Evolutionary conservation across 2,797 vertebrate genomes (phyloP).

Genomic region (Macrochelys suwanniensis): DNA sequence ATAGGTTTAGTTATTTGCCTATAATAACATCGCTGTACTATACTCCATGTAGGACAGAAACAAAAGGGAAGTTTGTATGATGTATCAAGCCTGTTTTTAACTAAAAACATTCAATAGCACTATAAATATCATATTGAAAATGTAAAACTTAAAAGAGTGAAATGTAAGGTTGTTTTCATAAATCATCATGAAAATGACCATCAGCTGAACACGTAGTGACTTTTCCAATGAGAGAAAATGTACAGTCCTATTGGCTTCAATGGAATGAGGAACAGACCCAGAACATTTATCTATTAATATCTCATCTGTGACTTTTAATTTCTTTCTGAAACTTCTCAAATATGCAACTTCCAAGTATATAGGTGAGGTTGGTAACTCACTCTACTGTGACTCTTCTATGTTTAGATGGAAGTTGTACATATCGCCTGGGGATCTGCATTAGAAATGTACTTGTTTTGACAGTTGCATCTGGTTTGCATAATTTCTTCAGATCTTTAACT

Average conservation of each 20-base stretch:
- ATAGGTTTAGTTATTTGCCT: not conserved
- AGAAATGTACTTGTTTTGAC: not conserved
- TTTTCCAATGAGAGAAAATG: not conserved
- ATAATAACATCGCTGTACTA: not conserved
- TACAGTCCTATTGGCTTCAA: not conserved
- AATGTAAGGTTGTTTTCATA: not conserved
- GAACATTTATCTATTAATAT: rapidly evolving
- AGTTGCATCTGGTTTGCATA: not conserved
- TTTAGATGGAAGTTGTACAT: constrained; percentile 1
- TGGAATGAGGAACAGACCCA: not conserved
- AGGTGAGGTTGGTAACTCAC: not conserved
- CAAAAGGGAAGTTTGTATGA: not conserved
- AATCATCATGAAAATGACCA: not conserved
- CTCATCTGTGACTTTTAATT: not conserved
- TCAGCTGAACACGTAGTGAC: not conserved
- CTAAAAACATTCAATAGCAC: not conserved
- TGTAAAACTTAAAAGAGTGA: not conserved
- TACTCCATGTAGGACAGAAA: constrained; percentile 3
- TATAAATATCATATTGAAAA: not conserved
- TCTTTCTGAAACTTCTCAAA: not conserved
- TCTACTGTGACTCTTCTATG: not conserved
- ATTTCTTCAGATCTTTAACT: not conserved
- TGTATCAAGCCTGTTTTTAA: constrained; percentile 12
- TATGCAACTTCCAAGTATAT: not conserved
- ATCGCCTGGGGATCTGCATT: not conserved